Base-by-base conservation (phyloP, 2,113 vertebrate genomes). In the Galbula dea region DNA sequence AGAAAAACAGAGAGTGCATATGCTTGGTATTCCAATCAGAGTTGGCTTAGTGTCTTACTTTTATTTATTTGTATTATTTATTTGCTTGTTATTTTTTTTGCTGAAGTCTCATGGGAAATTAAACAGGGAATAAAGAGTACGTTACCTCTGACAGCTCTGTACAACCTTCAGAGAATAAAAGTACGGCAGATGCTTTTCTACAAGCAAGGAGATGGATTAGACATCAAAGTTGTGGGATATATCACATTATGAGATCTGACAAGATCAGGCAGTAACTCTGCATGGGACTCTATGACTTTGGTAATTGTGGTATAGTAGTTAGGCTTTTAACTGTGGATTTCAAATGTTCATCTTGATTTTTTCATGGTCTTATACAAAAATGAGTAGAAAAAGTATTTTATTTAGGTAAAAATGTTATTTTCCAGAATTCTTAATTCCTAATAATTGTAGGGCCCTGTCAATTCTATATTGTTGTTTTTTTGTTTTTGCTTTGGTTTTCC, bases 151-250 rank as follows among this genome's bases (percentile, higher is more conserved):
- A 12, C 26, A 87, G 37, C 18, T 59, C 26, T 55, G 15, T 34
- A 29, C 26, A 30, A 51, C 43, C 4, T 63, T 62, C 30, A 39
- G 27, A 58, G 37, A 45, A 2, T 2, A 48, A 75, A 80, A 29
- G 6, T 12, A 61, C 19, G 34, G 13, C 21, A 68, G 10, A 21
- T 83, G 5, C 7, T 86, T 3, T 7, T 51, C 6, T 24, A 14
- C 8, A 10, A 20, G 8, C 10, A 49, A 74, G 11, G 18, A 41
- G 15, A 10, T 20, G 26, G 1, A 9, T 41, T 39, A 37, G 5
- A 63, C 0, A 0, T 3, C 3, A 37, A 0, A 3, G 6, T n/a
- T 52, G 20, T 55, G 26, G 9, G 4, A 37, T 49, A 16, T 36
- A 24, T 27, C 16, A 36, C 29, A 11, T 51, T 34, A 46, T n/a